Evolutionary conservation across 1,140 invertebrate species (phyloP).

Genomic region (Bactericera cockerelli): DNA sequence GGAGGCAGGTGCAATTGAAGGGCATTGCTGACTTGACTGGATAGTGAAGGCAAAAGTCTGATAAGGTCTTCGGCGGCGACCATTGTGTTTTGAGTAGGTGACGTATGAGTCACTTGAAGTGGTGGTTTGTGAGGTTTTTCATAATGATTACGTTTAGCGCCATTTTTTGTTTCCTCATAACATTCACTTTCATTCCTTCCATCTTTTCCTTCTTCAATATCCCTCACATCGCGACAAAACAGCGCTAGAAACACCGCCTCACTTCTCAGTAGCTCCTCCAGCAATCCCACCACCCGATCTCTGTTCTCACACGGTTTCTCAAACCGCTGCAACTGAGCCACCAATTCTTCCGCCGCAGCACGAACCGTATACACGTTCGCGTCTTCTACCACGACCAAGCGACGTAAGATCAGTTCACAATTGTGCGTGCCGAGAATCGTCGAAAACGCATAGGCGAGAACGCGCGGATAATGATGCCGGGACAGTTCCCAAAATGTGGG

Average conservation of each 20-base stretch:
- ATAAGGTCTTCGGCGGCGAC: constrained; percentile 31
- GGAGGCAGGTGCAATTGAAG: constrained; percentile 35
- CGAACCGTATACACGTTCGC: constrained; percentile 3
- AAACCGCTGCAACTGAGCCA: background rate
- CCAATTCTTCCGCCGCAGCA: constrained; percentile 4
- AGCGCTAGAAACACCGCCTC: background rate
- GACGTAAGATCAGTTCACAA: constrained; percentile 1
- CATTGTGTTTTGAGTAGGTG: too few species aligned
- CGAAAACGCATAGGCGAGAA: constrained; percentile 5
- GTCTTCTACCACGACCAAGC: constrained; percentile 9
- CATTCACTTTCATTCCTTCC: too few species aligned
- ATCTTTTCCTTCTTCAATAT: too few species aligned
- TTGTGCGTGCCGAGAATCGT: background rate
- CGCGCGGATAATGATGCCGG: background rate
- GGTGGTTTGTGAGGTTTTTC: too few species aligned
- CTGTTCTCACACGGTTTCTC: background rate
- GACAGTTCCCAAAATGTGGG: constrained; percentile 26
- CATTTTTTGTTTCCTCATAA: too few species aligned
- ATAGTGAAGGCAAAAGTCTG: constrained; percentile 39
- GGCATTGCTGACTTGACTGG: constrained; percentile 48
- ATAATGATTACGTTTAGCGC: too few species aligned
- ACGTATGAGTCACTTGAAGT: too few species aligned
- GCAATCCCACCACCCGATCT: background rate
- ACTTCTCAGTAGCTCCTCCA: background rate
- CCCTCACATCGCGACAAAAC: background rate